These are phyloP conservation scores for Callipepla squamata DNA, from an alignment of 2,113 vertebrate genomes.

Conservation along the genomic window DNA sequence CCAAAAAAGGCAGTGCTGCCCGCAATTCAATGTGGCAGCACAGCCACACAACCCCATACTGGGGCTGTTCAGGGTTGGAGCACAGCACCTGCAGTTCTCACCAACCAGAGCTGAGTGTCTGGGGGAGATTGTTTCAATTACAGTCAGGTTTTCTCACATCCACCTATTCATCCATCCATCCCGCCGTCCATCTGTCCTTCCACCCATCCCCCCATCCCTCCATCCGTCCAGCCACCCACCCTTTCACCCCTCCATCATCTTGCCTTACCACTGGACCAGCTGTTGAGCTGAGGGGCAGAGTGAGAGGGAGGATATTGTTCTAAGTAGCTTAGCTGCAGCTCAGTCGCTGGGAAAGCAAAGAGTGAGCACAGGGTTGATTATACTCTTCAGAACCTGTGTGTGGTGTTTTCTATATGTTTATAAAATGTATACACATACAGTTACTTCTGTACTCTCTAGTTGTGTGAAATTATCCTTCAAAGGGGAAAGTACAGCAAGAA, in stretches of 20 bases:
- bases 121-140: background rate
- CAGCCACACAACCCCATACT: background rate
- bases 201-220: background rate
- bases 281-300: background rate
- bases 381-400: background rate
- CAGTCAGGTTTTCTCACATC: background rate
- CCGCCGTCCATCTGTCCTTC: background rate
- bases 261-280: accelerated
- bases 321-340: background rate
- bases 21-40: background rate
- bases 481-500: background rate
- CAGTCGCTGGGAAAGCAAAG: background rate
- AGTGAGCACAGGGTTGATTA: background rate
- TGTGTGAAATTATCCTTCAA: background rate
- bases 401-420: background rate
- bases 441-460: background rate
- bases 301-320: accelerated
- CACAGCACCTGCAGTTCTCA: background rate
- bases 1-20: background rate
- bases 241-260: background rate
- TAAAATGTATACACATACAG: background rate
- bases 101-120: background rate
- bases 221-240: background rate
- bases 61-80: background rate
- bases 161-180: background rate